phyloP scores from a whole-genome alignment of 1,140 invertebrate species.

The Semibalanus balanoides region DNA sequence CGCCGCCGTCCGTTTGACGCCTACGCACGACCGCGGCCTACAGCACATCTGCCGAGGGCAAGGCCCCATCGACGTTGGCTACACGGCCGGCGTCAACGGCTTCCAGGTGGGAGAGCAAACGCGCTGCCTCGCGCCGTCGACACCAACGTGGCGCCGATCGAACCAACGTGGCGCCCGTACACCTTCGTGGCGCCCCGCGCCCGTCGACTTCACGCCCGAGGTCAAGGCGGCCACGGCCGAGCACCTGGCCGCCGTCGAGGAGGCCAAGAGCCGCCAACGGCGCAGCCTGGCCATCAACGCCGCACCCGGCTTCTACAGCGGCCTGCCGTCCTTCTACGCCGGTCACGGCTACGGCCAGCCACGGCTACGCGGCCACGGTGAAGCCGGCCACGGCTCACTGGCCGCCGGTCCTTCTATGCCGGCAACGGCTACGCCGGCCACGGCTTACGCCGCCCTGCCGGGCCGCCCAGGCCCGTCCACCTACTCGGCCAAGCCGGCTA shows the following conservation, averaged over 20 bases:
- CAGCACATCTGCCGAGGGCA: conserved; percentile 10
- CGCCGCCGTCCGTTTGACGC: conserved; percentile 14
- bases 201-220: conserved; percentile 8
- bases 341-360: conserved; percentile 3
- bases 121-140: conserved; percentile 14
- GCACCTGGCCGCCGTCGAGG: conserved; percentile 13
- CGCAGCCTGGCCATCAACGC: background rate
- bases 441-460: too few relatives aligned
- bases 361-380: too few relatives aligned
- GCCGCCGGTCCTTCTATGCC: background rate
- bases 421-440: conserved; percentile 3
- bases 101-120: conserved; percentile 16
- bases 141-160: conserved; percentile 9
- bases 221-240: conserved; percentile 13
- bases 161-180: conserved; percentile 23
- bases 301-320: background rate
- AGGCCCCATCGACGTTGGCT: conserved; percentile 10
- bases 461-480: conserved; percentile 12
- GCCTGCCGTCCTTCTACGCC: background rate
- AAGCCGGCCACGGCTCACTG: too few relatives aligned
- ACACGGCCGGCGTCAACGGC: conserved; percentile 13
- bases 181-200: conserved; percentile 10
- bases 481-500: conserved; percentile 22
- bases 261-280: conserved; percentile 7
- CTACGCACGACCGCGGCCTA: conserved; percentile 10